Evolutionary conservation across 2,797 vertebrate genomes (phyloP).

Genomic region (Glossophaga mutica): DNA sequence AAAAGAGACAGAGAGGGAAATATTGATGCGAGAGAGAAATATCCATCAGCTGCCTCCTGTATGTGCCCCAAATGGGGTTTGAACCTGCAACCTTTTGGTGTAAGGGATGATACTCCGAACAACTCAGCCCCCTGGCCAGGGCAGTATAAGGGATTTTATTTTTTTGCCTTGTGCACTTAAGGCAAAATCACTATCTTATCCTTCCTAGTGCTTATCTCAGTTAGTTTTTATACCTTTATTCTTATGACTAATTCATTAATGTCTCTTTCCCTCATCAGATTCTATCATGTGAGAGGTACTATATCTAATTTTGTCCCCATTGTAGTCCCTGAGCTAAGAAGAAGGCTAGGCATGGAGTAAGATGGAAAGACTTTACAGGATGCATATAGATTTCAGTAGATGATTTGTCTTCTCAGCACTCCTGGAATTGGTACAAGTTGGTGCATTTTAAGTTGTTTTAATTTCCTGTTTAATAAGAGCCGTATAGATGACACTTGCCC

Average conservation of each 20-base stretch:
- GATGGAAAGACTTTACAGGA: not conserved
- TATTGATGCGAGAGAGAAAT: not conserved
- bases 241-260: not conserved
- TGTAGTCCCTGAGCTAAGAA: not conserved
- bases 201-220: not conserved
- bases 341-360: not conserved
- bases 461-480: not conserved
- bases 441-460: not conserved
- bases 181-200: not conserved
- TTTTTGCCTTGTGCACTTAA: not conserved
- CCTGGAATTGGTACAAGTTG: not conserved
- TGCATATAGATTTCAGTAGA: not conserved
- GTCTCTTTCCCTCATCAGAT: not conserved
- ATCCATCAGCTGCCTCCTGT: not conserved
- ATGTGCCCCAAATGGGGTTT: not conserved
- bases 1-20: too few relatives aligned
- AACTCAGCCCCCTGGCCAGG: not conserved
- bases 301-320: not conserved
- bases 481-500: not conserved
- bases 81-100: not conserved
- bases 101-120: not conserved
- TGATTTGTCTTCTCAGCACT: not conserved
- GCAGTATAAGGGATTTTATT: not conserved
- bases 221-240: not conserved
- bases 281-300: not conserved